Base-by-base conservation (phyloP, 2,888 invertebrate species). In the Cloeon dipterum region DNA sequence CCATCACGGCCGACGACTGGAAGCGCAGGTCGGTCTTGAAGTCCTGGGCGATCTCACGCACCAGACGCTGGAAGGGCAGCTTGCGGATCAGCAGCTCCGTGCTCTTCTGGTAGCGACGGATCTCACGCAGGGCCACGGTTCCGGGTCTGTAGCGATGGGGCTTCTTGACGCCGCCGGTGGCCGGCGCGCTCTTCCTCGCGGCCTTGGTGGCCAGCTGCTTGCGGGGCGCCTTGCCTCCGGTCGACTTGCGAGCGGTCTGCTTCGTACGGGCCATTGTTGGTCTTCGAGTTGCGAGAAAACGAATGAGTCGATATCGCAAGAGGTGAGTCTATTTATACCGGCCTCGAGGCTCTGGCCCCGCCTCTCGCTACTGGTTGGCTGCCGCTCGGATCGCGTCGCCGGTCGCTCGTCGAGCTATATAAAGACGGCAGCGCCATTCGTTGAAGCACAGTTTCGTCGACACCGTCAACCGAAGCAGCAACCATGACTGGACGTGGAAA, bases 401-500 rank as follows among this genome's bases (percentile, higher is more conserved):
- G n/a, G n/a, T n/a, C n/a, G n/a, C n/a, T n/a, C n/a, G n/a, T n/a
- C n/a, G n/a, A n/a, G n/a, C n/a, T n/a, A n/a, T n/a, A n/a, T n/a
- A n/a, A n/a, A n/a, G n/a, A n/a, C n/a, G n/a, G n/a, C n/a, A n/a
- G n/a, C n/a, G n/a, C n/a, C n/a, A n/a, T n/a, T n/a, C n/a, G n/a
- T n/a, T n/a, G n/a, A n/a, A n/a, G n/a, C n/a, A n/a, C n/a, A n/a
- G n/a, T n/a, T n/a, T n/a, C n/a, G n/a, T n/a, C 16, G 35, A 19
- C 21, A 20, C n/a, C n/a, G n/a, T n/a, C n/a, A n/a, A n/a, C 20
- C 20, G 16, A 16, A 20, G 21, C 16, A 5, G 16, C 10, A 11
- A 18, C 20, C 16, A 79, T 78, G 78, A 73, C 77, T 53, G 78
- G 78, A 42, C 73, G 78, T 41, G 78, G 78, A 41, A 76, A 78